Evolutionary conservation across 2,113 vertebrate species (phyloP).

Genomic region (Oreotragus oreotragus): DNA sequence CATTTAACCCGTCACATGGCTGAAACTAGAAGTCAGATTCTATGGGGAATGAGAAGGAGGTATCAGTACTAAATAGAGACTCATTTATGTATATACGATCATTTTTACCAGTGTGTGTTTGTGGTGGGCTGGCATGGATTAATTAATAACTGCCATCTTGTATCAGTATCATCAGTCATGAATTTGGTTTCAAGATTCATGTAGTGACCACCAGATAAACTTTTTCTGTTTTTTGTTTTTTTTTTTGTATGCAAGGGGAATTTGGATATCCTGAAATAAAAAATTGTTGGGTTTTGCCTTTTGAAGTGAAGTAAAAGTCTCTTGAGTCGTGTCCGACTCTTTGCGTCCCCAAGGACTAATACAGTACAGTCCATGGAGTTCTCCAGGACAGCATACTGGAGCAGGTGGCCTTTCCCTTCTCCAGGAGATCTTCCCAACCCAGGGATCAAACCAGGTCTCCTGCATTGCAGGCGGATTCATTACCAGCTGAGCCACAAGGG

Average conservation of each 20-base stretch:
- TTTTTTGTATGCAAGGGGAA: neutral
- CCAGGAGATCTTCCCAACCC: neutral
- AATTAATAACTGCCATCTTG: neutral
- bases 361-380: neutral
- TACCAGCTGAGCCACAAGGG: neutral
- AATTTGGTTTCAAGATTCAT: neutral
- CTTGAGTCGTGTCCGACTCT: neutral
- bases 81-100: neutral
- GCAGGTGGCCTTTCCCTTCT: neutral
- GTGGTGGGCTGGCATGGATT: neutral
- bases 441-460: neutral
- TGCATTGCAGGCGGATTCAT: neutral
- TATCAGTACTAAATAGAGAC: neutral
- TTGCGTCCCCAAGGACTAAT: neutral
- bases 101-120: neutral
- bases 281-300: neutral
- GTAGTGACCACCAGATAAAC: neutral
- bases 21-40: neutral
- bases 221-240: neutral
- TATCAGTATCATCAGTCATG: neutral
- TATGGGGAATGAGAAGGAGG: neutral
- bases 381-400: neutral
- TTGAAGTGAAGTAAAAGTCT: neutral
- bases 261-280: neutral
- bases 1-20: neutral